Evolutionary conservation across 2,113 vertebrate species (phyloP).

Genomic region (Ibidorhyncha struthersii): DNA sequence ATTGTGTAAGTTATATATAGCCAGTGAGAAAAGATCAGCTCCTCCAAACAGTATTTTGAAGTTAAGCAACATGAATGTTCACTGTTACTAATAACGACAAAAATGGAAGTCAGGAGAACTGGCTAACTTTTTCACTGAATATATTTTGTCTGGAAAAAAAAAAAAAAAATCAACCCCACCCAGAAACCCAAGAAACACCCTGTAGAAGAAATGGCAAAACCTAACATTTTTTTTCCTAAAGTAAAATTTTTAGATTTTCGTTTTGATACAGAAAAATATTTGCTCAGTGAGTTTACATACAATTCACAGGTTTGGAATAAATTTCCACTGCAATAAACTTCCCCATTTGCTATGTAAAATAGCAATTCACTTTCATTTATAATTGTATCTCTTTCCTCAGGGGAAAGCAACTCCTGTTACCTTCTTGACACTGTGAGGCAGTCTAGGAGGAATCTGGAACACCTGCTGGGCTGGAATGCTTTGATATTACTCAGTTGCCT

Average conservation of each 20-base stretch:
- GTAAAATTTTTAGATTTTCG: not conserved
- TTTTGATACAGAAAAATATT: not conserved
- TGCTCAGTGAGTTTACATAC: not conserved
- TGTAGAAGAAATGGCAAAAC: not conserved
- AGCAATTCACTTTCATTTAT: not conserved
- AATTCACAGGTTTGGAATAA: not conserved
- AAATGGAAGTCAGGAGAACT: not conserved
- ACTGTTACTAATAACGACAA: not conserved
- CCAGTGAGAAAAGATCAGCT: not conserved
- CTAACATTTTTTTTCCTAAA: not conserved
- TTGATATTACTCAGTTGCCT: conserved; percentile 2
- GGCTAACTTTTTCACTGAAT: not conserved
- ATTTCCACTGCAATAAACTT: not conserved
- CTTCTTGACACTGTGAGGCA: not conserved
- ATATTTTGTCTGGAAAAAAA: not conserved
- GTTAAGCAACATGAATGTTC: not conserved
- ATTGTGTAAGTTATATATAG: not conserved
- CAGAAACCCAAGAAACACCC: not conserved
- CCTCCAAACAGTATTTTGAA: not conserved
- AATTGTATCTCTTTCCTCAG: not conserved
- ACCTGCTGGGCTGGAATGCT: not conserved
- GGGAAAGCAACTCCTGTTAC: not conserved
- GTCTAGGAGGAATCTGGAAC: not conserved
- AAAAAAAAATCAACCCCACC: rapidly evolving
- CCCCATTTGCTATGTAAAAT: not conserved